Conservation (phyloP, 2,797 vertebrate genomes). For the Ispidina lecontei region DNA sequence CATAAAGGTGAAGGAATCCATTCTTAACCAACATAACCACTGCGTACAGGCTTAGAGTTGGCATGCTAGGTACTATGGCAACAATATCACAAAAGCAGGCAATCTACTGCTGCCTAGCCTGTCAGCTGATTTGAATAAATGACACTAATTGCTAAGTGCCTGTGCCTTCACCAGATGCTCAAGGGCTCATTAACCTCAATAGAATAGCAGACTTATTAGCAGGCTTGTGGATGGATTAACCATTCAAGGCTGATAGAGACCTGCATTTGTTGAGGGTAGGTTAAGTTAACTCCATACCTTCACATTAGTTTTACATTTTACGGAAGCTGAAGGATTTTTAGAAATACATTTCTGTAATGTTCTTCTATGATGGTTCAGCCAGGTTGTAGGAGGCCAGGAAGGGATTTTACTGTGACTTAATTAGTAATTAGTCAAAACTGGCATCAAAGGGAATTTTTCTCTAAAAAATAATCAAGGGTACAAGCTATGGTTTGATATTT, state of each 20-base stretch:
- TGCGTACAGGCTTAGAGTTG: not conserved
- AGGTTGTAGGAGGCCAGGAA: not conserved
- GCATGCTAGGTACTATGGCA: not conserved
- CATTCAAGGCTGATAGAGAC: conserved; percentile 12
- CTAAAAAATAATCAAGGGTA: not conserved
- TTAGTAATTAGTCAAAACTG: not conserved
- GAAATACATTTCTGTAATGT: not conserved
- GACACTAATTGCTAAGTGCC: conserved; percentile 39
- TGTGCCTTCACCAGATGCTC: conserved; percentile 38
- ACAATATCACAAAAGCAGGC: not conserved
- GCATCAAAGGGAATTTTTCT: not conserved
- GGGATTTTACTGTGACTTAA: not conserved
- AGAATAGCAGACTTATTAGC: conserved; percentile 38
- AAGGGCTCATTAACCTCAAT: conserved; percentile 51
- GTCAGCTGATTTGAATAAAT: conserved; percentile 43
- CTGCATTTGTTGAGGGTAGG: not conserved
- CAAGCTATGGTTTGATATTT: not conserved
- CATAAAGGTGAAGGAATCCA: not conserved
- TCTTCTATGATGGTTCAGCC: not conserved
- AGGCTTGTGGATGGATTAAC: conserved; percentile 33
- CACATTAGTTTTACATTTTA: not conserved
- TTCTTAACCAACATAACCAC: not conserved
- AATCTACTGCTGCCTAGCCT: conserved; percentile 22
- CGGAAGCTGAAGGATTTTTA: not conserved
- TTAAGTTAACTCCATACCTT: conserved; percentile 5